phyloP scores from a whole-genome alignment of 1,140 invertebrate genomes.

The Drosophila nikananu region DNA sequence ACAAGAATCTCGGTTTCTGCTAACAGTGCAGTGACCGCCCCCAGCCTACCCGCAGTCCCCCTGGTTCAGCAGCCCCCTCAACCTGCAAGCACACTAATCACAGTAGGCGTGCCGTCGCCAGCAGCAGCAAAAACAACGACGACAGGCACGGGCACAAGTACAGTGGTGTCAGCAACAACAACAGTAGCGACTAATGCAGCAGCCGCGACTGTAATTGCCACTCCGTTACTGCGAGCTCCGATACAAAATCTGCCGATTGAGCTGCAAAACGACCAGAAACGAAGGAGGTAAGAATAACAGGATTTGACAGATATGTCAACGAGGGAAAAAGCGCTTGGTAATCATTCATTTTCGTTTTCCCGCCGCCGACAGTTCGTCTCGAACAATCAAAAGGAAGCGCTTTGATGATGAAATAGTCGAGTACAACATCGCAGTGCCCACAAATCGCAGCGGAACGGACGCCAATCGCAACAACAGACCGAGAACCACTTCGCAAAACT shows the following conservation, averaged over 20 bases:
- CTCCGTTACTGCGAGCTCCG: conserved; percentile 41
- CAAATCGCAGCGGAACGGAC: conserved; percentile 87
- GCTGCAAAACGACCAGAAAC: conserved; percentile 77
- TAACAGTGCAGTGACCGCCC: background rate
- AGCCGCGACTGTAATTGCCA: conserved; percentile 24
- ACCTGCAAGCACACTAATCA: conserved; percentile 19
- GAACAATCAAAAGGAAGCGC: conserved; percentile 97
- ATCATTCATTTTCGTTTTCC: background rate
- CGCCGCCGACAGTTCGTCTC: conserved; percentile 89
- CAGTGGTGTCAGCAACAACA: conserved; percentile 29
- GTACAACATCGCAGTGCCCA: conserved; percentile 90
- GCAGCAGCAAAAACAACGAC: conserved; percentile 10
- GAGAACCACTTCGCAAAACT: conserved; percentile 87
- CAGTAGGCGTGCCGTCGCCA: conserved; percentile 29
- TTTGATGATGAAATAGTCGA: conserved; percentile 99
- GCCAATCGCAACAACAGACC: conserved; percentile 85
- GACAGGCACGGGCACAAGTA: conserved; percentile 32
- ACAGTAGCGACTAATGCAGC: conserved; percentile 19
- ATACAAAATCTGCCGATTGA: conserved; percentile 77
- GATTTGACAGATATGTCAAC: conserved; percentile 8
- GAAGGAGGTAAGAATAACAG: conserved; percentile 68
- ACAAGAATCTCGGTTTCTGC: conserved; percentile 6
- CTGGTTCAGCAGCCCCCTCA: background rate
- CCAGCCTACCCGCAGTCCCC: background rate
- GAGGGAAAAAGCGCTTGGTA: background rate